Conservation (phyloP, 1,140 invertebrate genomes). For the Eufriesea mexicana region DNA sequence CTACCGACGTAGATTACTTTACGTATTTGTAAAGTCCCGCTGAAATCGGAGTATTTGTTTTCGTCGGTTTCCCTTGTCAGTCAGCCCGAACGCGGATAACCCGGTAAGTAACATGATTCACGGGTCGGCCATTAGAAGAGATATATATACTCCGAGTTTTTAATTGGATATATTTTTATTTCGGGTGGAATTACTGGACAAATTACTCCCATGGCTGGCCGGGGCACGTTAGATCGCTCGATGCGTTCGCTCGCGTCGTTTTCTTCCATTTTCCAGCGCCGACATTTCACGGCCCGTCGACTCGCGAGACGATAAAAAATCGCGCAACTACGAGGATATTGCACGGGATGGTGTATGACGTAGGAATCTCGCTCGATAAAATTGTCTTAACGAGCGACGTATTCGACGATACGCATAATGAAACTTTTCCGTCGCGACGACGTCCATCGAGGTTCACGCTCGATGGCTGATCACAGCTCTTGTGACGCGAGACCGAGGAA, state of each 20-base stretch:
- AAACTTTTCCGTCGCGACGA: slow-evolving; percentile 41
- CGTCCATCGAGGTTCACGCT: background rate
- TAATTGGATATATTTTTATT: slow-evolving; percentile 60
- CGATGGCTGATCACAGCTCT: background rate
- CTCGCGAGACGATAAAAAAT: slow-evolving; percentile 63
- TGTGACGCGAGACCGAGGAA: background rate
- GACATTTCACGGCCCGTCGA: slow-evolving; percentile 57
- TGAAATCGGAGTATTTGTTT: slow-evolving; percentile 20
- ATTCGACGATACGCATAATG: slow-evolving; percentile 58
- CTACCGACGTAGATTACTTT: slow-evolving; percentile 7
- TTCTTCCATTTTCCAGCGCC: slow-evolving; percentile 43
- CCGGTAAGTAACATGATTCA: slow-evolving; percentile 42
- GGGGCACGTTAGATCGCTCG: slow-evolving; percentile 6
- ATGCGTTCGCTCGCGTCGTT: slow-evolving; percentile 41
- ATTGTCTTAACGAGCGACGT: slow-evolving; percentile 51
- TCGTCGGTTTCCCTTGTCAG: slow-evolving; percentile 8
- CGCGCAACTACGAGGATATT: slow-evolving; percentile 50
- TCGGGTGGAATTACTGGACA: slow-evolving; percentile 42
- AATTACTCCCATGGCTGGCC: slow-evolving; percentile 48
- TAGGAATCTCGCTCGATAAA: slow-evolving; percentile 61
- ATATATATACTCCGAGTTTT: slow-evolving; percentile 51
- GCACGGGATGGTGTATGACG: slow-evolving; percentile 29
- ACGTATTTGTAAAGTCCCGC: slow-evolving; percentile 1
- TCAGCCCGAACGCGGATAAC: slow-evolving; percentile 11
- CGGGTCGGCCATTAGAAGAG: slow-evolving; percentile 22